These are phyloP conservation scores for Antheraea yamamai DNA, from an alignment of 2,888 invertebrate species.

Conservation along the genomic window DNA sequence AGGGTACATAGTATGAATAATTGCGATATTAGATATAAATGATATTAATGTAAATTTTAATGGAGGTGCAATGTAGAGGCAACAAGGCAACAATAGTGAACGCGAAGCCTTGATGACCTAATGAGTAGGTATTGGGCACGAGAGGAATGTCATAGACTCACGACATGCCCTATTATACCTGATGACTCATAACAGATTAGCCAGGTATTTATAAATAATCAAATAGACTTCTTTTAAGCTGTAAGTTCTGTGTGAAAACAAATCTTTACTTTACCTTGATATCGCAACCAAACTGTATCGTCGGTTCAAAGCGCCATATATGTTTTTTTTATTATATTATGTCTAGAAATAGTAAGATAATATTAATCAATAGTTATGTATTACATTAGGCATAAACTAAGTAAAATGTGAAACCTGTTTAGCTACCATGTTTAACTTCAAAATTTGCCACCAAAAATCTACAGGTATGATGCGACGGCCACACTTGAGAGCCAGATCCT, in stretches of 20 bases:
- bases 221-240: background rate
- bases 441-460: no score
- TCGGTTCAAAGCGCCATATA: background rate
- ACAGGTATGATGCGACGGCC: no score
- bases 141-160: slow-evolving; percentile 59
- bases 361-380: no score
- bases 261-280: background rate
- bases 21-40: slow-evolving; percentile 42
- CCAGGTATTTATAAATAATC: slow-evolving; percentile 30
- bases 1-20: background rate
- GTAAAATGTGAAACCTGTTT: no score
- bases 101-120: slow-evolving; percentile 48
- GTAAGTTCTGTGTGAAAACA: background rate
- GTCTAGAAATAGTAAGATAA: background rate
- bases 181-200: slow-evolving; percentile 35
- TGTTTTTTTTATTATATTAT: background rate
- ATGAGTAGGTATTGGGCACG: slow-evolving; percentile 42
- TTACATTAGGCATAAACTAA: no score
- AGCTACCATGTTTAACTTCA: no score
- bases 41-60: slow-evolving; percentile 50
- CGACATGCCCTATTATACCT: slow-evolving; percentile 38
- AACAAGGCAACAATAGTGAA: slow-evolving; percentile 43
- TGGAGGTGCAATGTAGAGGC: slow-evolving; percentile 45
- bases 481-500: no score
- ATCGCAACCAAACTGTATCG: background rate